Conservation (phyloP, 2,113 vertebrate genomes). For the Cottus gobio region DNA sequence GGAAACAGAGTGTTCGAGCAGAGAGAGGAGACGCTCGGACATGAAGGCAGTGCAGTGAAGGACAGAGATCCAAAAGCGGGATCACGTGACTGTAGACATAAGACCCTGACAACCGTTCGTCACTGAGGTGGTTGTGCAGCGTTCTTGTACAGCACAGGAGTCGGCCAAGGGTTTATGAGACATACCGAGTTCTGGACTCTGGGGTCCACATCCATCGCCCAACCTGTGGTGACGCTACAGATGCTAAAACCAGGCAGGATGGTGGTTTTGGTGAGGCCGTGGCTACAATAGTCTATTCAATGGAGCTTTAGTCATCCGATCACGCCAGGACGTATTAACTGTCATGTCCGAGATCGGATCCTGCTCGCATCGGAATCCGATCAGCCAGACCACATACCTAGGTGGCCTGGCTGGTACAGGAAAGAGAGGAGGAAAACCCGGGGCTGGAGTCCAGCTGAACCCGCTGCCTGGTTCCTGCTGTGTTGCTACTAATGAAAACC, state of each 20-base stretch:
- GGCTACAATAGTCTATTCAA: neutral
- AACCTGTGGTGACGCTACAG: neutral
- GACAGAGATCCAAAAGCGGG: conserved; percentile 16
- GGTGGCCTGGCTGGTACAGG: neutral
- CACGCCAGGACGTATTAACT: neutral
- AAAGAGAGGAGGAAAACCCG: neutral
- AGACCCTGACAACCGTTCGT: neutral
- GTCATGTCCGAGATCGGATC: neutral
- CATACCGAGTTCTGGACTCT: neutral
- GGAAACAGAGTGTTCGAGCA: conserved; percentile 30
- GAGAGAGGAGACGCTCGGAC: conserved; percentile 20
- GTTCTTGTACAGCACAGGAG: neutral
- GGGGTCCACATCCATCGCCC: neutral
- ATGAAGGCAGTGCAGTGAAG: conserved; percentile 1
- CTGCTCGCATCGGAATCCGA: neutral
- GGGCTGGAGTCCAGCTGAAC: neutral
- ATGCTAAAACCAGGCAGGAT: neutral
- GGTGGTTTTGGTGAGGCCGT: neutral
- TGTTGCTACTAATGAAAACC: neutral
- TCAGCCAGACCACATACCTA: neutral
- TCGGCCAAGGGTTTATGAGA: neutral
- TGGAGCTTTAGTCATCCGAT: neutral
- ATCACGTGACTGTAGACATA: conserved; percentile 20
- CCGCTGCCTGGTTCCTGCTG: neutral
- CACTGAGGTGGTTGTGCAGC: neutral